Base-by-base conservation (phyloP, 2,113 vertebrate species). In the Pithys albifrons region DNA sequence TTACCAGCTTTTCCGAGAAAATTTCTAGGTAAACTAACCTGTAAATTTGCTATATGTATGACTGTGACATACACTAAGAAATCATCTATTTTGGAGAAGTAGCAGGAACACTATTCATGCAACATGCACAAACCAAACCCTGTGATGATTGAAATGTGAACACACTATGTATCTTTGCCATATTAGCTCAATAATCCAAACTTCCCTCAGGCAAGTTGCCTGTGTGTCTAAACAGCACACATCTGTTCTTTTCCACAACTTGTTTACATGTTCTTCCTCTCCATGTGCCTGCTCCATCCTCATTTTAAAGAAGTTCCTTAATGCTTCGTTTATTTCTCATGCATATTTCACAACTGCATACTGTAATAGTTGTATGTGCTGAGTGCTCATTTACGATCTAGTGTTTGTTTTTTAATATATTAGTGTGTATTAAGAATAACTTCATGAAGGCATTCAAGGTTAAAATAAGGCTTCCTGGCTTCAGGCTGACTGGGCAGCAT, bases 181-280 rank as follows among this genome's bases (percentile, higher is more conserved):
- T 57, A 71, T 70, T 64, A 94, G 80, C 74, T 93, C 91, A 82
- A 75, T 89, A 94, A 91, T 85, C 71, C 94, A 89, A 77, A 92
- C 67, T 85, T 94, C 92, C 92, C 92, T 85, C 19, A 0, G 94
- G 95, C 89, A 2, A 89, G 62, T 45, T 91, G 94, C 87, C 91
- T 88, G 69, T 88, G 87, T 86, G 71, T 88, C 91, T 86, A 58
- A 96, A 88, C 70, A 92, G 89, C 77, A 88, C 72, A 88, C 96
- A 96, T 95, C 96, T 96, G 96, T 66, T 96, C 95, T 89, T 85
- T 95, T 70, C 93, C 94, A 88, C 62, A 65, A 65, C 81, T 92
- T 95, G 88, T 94, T 96, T 95, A 93, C 74, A 70, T 91, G 74
- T 79, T 78, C 92, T 84, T 96, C 91, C 45, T 85, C 75, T 69